A percentile compares a stretch with the other conserved stretches of the same genome.
Evolutionary conservation across 2,888 invertebrate species (phyloP).

Genomic region (Poecilobothrus nobilitatus): DNA sequence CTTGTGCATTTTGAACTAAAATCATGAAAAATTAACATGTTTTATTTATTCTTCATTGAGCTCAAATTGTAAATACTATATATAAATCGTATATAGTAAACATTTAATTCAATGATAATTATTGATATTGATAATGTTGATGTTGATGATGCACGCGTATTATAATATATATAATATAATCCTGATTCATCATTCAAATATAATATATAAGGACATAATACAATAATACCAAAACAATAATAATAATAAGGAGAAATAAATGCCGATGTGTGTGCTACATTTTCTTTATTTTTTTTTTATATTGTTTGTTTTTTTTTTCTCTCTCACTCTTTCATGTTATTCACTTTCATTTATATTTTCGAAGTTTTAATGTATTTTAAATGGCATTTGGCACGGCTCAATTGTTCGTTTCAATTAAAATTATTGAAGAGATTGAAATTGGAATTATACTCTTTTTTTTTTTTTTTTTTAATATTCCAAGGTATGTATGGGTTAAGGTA

Average conservation of each 20-base stretch:
- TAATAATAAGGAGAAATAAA: neutral
- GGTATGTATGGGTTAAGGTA: no score
- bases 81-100: neutral
- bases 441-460: neutral
- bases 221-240: neutral
- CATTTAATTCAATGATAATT: neutral
- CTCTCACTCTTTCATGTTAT: no score
- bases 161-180: neutral
- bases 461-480: no score
- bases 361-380: slow-evolving; percentile 8
- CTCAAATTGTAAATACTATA: neutral
- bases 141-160: neutral
- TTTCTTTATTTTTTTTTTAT: neutral
- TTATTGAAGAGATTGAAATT: slow-evolving; percentile 6
- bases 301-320: neutral
- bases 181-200: neutral
- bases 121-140: neutral
- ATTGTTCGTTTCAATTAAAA: slow-evolving; percentile 11
- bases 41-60: neutral
- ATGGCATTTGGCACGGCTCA: slow-evolving; percentile 8
- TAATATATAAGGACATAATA: neutral
- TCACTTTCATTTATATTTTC: no score
- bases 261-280: neutral
- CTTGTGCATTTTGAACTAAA: neutral
- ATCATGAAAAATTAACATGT: neutral